Conservation (phyloP, 1,140 invertebrate species). For the Drosophila littoralis region DNA sequence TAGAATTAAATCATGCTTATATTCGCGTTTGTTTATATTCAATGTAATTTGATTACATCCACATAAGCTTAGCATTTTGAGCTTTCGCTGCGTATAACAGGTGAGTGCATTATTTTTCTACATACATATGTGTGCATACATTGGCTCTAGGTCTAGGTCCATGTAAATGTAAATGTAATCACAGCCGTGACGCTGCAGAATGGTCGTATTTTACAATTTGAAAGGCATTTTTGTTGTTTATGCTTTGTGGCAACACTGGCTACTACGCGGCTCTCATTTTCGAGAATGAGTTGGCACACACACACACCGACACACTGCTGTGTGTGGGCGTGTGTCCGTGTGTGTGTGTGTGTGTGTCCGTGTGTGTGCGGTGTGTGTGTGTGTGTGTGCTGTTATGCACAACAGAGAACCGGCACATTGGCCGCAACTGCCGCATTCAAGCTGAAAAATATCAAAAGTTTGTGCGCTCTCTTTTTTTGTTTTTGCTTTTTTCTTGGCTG, state of each 20-base stretch:
- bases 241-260: slow-evolving; percentile 26
- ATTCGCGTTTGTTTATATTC: too few species aligned
- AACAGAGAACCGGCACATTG: slow-evolving; percentile 55
- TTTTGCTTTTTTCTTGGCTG: slow-evolving; percentile 28
- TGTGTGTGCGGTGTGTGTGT: slow-evolving; percentile 24
- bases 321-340: neutral
- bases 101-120: neutral
- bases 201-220: slow-evolving; percentile 2
- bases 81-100: too few species aligned
- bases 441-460: slow-evolving; percentile 36
- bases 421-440: slow-evolving; percentile 25
- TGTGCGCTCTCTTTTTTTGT: slow-evolving; percentile 12
- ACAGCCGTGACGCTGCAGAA: slow-evolving; percentile 21
- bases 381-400: slow-evolving; percentile 44
- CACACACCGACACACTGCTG: neutral
- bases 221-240: neutral
- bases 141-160: neutral
- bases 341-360: neutral
- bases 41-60: too few species aligned
- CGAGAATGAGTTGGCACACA: slow-evolving; percentile 3
- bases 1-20: too few species aligned
- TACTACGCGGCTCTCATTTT: neutral
- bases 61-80: too few species aligned
- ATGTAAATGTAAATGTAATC: slow-evolving; percentile 23
- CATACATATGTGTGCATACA: neutral